Evolutionary conservation across 1,140 invertebrate genomes (phyloP).

Genomic region (Aphelenchoides fujianensis): DNA sequence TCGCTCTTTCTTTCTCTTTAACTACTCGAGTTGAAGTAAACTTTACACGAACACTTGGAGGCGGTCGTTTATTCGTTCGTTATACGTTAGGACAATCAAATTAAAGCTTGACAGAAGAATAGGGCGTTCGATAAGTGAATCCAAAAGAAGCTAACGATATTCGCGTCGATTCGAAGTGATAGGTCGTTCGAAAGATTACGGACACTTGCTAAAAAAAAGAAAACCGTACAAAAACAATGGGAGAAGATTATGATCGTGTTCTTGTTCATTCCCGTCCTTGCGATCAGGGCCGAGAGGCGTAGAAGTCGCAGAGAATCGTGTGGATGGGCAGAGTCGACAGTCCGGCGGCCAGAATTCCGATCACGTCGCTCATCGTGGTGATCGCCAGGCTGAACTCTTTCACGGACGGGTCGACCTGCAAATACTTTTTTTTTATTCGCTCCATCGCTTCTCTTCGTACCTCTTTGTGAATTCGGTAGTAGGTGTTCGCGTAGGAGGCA

Average conservation of each 20-base stretch:
- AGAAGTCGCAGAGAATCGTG: not conserved
- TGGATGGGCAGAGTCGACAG: conserved; percentile 9
- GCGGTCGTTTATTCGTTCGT: conserved; percentile 9
- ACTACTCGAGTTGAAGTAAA: not conserved
- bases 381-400: conserved; percentile 11
- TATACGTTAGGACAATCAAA: too few species aligned
- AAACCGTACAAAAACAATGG: too few species aligned
- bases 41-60: not conserved
- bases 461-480: conserved; percentile 74
- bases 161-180: too few species aligned
- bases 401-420: conserved; percentile 1
- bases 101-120: too few species aligned
- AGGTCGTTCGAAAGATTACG: too few species aligned
- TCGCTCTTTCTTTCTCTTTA: not conserved
- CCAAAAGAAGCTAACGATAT: too few species aligned
- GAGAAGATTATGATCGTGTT: too few species aligned
- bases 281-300: not conserved
- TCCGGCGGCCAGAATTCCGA: conserved; percentile 11
- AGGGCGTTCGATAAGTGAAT: too few species aligned
- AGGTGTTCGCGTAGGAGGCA: conserved; percentile 81
- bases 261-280: too few species aligned
- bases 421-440: not conserved
- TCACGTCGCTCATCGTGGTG: not conserved
- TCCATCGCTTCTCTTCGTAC: too few species aligned
- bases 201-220: too few species aligned